A percentile compares a stretch with the other conserved stretches of the same genome.
These are phyloP conservation scores for Gorsachius goisagi DNA, from an alignment of 2,113 vertebrate genomes.

Conservation along the genomic window DNA sequence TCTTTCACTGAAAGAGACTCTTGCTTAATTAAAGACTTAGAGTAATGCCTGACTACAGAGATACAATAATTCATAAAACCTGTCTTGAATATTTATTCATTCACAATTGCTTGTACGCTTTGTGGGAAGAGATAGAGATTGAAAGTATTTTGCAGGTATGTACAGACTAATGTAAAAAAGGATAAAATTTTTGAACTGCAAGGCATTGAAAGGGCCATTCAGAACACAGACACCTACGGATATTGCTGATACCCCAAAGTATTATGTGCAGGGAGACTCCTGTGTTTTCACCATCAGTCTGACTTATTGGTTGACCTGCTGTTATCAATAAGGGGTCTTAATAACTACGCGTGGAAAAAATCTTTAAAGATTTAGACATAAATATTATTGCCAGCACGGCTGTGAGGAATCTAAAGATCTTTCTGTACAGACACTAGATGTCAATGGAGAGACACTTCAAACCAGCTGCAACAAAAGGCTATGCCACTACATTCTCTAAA, in stretches of 20 bases:
- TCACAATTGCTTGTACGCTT: not conserved
- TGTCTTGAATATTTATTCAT: not conserved
- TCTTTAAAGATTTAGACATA: not conserved
- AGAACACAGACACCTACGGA: not conserved
- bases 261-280: not conserved
- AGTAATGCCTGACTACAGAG: not conserved
- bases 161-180: not conserved
- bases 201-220: not conserved
- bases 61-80: not conserved
- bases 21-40: not conserved
- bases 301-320: not conserved
- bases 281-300: not conserved
- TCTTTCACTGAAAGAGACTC: not conserved
- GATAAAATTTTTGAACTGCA: not conserved
- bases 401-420: not conserved
- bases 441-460: constrained; percentile 59
- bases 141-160: not conserved
- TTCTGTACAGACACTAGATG: constrained; percentile 42
- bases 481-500: not conserved
- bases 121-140: not conserved
- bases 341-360: not conserved
- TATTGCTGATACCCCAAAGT: not conserved
- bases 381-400: not conserved
- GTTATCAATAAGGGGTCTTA: not conserved
- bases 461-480: constrained; percentile 7